Conservation (phyloP, 2,113 vertebrate genomes). For the Crotophaga sulcirostris region DNA sequence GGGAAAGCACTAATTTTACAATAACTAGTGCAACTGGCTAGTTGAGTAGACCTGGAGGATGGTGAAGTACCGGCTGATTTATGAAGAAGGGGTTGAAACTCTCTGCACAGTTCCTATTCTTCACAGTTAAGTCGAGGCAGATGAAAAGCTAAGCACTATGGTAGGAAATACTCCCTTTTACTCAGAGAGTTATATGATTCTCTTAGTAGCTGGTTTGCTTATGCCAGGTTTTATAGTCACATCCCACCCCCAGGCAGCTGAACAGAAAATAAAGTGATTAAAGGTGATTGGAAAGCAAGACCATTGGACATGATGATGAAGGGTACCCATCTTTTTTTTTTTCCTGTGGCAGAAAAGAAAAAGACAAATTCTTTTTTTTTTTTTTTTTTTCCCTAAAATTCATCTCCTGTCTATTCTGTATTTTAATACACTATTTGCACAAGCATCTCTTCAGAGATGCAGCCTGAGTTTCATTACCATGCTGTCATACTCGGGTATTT, state of each 20-base stretch:
- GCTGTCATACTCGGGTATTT: background rate
- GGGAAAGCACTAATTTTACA: background rate
- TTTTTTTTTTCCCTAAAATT: background rate
- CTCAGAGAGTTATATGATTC: background rate
- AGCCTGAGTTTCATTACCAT: background rate
- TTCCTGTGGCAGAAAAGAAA: background rate
- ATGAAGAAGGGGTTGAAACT: background rate
- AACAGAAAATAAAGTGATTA: background rate
- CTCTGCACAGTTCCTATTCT: background rate
- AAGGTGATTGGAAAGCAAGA: background rate
- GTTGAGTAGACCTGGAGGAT: background rate
- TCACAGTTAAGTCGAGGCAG: background rate
- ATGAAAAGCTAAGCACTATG: background rate
- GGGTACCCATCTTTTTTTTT: background rate
- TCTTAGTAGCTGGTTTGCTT: background rate
- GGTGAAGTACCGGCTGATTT: background rate
- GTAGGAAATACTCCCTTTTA: background rate
- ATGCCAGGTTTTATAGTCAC: background rate
- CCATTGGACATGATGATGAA: background rate
- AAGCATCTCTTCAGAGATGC: background rate
- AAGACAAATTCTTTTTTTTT: background rate
- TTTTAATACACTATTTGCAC: background rate
- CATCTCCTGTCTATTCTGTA: background rate
- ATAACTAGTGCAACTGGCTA: background rate
- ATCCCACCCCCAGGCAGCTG: background rate